A percentile compares a stretch with the other conserved stretches of the same genome.
phyloP scores from a whole-genome alignment of 2,113 vertebrate genomes.

The Gallinago jamesoni region DNA sequence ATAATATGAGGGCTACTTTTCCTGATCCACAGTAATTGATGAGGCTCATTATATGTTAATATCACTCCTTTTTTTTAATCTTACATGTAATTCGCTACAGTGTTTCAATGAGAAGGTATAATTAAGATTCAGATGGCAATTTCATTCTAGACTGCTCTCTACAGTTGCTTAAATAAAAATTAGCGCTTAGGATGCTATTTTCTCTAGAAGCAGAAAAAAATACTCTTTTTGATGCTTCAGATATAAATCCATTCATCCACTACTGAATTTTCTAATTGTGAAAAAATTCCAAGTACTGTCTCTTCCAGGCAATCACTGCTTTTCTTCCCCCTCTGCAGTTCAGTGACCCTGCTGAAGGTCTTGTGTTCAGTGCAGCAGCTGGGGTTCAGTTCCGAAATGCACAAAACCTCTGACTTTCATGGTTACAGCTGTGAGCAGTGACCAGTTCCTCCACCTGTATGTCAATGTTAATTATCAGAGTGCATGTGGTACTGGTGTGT shows the following conservation, averaged over 20 bases:
- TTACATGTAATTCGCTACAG: slow-evolving; percentile 35
- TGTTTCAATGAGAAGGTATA: slow-evolving; percentile 53
- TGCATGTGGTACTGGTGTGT: not conserved
- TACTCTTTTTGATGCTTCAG: slow-evolving; percentile 12
- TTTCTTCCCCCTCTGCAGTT: not conserved
- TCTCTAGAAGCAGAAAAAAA: not conserved
- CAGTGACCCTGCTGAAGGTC: not conserved
- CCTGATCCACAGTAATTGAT: slow-evolving; percentile 64
- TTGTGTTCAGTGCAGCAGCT: not conserved
- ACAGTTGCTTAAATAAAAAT: slow-evolving; percentile 56
- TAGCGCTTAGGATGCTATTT: slow-evolving; percentile 23
- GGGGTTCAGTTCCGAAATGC: not conserved
- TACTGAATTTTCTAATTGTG: slow-evolving; percentile 13
- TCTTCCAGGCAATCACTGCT: not conserved
- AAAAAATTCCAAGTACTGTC: not conserved
- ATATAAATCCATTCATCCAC: not conserved
- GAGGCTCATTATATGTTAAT: slow-evolving; percentile 67
- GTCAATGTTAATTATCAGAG: not conserved
- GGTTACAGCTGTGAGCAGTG: not conserved
- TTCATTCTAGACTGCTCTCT: slow-evolving; percentile 57
- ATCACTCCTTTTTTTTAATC: slow-evolving; percentile 55
- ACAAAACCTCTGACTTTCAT: not conserved
- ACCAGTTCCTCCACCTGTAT: not conserved
- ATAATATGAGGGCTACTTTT: slow-evolving; percentile 54
- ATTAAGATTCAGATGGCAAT: slow-evolving; percentile 64